Base-by-base conservation (phyloP, 2,888 invertebrate species). In the Melinaea menophilus region DNA sequence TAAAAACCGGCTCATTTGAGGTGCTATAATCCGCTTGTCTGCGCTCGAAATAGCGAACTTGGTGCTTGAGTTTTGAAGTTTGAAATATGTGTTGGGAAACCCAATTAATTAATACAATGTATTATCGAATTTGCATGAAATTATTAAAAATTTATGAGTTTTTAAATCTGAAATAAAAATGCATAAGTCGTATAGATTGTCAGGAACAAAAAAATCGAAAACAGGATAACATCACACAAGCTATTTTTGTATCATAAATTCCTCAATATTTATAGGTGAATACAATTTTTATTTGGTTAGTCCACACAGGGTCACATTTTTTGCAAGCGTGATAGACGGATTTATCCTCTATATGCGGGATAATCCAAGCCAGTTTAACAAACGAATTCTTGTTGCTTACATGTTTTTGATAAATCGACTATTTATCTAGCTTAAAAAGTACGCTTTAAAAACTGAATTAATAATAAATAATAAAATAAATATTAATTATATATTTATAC, bases 11-110 rank as follows among this genome's bases (percentile, higher is more conserved):
- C 62, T 55, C 62, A 58, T 62, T 62, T 58, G 58, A 62, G 54
- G 58, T 62, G 62, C 58, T 58, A 55, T 62, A 62, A 62, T 59
- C 63, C 63, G 41, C 64, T 59, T 51, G 61, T 62, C 58, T 35
- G 12, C 5, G 58, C 58, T 55, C 55, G 58, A 55, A 62, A 58
- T 51, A 7, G 31, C n/a, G 51, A 51, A 51, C 31, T 51, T 51
- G 1, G 31, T 22, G 31, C 51, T 51, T 5, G 9, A 51, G 31
- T 31, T 51, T 51, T 51, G 31, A 31, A 51, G 51, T 51, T 51
- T 31, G 31, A 51, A 51, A 51, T 51, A 51, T 51, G 31, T 41
- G 11, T 51, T 51, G 5, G 31, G 51, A 31, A 9, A 7, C 31
- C 51, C 31, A 51, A 51, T 31, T 31, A 11, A n/a, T 5, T 7